Evolutionary conservation across 2,888 invertebrate species (phyloP).

Genomic region (Dorcus hopei): DNA sequence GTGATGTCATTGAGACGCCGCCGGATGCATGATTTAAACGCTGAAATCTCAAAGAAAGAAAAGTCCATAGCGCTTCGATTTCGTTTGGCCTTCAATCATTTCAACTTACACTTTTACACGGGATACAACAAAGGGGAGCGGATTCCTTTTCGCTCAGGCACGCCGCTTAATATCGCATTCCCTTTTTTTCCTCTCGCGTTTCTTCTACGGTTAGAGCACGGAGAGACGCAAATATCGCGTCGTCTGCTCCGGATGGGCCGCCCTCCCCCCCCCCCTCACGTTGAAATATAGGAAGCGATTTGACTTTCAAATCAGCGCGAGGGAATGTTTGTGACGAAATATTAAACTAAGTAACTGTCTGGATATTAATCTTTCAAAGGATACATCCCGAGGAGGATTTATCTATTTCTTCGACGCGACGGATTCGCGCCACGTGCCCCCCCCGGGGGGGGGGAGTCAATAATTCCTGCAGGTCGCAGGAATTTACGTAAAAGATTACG

Average conservation of each 20-base stretch:
- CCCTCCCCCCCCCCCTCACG: background rate
- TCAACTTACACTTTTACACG: too few relatives aligned
- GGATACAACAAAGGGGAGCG: background rate
- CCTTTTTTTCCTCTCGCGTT: background rate
- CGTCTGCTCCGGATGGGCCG: conserved; percentile 9
- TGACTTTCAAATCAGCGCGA: conserved; percentile 13
- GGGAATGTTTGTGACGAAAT: conserved; percentile 15
- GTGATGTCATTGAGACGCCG: too few relatives aligned
- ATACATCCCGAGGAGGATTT: conserved; percentile 1
- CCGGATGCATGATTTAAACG: too few relatives aligned
- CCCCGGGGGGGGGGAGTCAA: too few relatives aligned
- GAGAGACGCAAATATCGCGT: conserved; percentile 7
- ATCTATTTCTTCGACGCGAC: background rate
- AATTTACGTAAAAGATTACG: too few relatives aligned
- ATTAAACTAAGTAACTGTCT: conserved; percentile 15
- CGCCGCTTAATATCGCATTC: background rate
- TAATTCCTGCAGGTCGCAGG: too few relatives aligned
- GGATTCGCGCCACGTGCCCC: too few relatives aligned
- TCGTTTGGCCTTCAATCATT: too few relatives aligned
- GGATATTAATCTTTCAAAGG: conserved; percentile 12
- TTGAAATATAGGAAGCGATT: conserved; percentile 11
- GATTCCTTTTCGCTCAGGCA: background rate
- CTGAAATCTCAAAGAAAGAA: too few relatives aligned
- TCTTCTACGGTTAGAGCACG: background rate
- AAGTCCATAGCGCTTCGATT: too few relatives aligned